Percentiles rank a stretch among this genome's conserved stretches.
Conservation (phyloP, 2,797 vertebrate species). For the Sebastolobus altivelis region DNA sequence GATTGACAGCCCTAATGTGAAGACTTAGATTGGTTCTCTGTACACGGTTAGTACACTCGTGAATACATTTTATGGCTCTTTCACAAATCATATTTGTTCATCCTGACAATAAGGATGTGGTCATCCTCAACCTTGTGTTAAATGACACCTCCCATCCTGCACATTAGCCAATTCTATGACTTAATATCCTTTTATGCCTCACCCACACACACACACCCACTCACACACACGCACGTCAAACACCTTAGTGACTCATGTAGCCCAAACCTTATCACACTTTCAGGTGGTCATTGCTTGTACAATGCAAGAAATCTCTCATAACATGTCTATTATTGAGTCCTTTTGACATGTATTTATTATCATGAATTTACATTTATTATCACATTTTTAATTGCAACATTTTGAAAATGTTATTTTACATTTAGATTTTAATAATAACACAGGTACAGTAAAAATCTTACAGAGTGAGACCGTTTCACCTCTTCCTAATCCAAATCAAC, state of each 20-base stretch:
- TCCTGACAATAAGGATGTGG: constrained; percentile 51
- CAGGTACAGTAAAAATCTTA: background rate
- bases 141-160: constrained; percentile 73
- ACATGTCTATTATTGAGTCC: background rate
- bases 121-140: constrained; percentile 24
- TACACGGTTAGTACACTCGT: background rate
- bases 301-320: background rate
- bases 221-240: constrained; percentile 8
- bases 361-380: background rate
- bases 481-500: background rate
- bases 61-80: constrained; percentile 14
- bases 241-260: background rate
- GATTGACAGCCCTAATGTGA: background rate
- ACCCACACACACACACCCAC: constrained; percentile 8
- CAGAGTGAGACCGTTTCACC: background rate
- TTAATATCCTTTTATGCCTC: constrained; percentile 30
- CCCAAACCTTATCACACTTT: constrained; percentile 29
- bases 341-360: background rate
- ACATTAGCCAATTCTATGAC: constrained; percentile 48
- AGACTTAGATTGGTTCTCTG: constrained; percentile 11
- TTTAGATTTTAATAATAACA: background rate
- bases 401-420: background rate
- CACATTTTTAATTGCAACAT: background rate
- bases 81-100: constrained; percentile 9
- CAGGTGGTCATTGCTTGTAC: constrained; percentile 10